Evolutionary conservation across 2,113 vertebrate species (phyloP), one percentile per base, ranked within the genome.

Genomic region (Eurypyga helias): DNA sequence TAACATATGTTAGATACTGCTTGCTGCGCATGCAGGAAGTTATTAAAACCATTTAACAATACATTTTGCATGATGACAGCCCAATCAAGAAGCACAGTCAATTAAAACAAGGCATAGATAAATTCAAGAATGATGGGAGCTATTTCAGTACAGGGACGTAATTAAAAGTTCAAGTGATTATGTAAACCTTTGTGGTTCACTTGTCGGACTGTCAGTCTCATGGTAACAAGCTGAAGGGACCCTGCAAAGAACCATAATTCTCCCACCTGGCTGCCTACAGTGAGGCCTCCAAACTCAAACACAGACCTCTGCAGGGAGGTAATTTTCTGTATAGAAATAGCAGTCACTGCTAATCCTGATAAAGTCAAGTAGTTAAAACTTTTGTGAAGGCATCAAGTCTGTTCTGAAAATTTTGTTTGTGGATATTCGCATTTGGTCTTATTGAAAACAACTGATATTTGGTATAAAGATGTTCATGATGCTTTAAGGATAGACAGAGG

Each of bases 61-160:
- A 83, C n/a, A 75, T 95, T 96, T 95, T 94, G 83, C 90, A 93
- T 92, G 82, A 92, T 87, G 94, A 85, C 91, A 97, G 77, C 31
- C 76, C 95, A 96, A 97, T 92, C 96, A 95, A 95, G 90, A 75
- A 92, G 73, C 46, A 58, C 60, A 38, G 61, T 66, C 94, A 94
- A 97, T 97, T 97, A 93, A 96, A 95, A 95, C 71, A 85, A 82
- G 83, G 49, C 34, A 89, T 9, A 76, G 38, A 83, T 76, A 90
- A 96, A 96, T 71, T 87, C 19, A 76, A 93, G 94, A 96, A 76
- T 65, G 24, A 95, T 85, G 87, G 93, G 46, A 96, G 60, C 83
- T 93, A 91, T 96, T 97, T 98, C 83, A 87, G 84, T 87, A 87
- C 93, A 92, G 83, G 69, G 80, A 84, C 92, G 69, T 54, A 96